Percentiles rank a stretch among this genome's conserved stretches.
phyloP scores from a whole-genome alignment of 2,888 invertebrate species.

The Himalopsyche japonica region DNA sequence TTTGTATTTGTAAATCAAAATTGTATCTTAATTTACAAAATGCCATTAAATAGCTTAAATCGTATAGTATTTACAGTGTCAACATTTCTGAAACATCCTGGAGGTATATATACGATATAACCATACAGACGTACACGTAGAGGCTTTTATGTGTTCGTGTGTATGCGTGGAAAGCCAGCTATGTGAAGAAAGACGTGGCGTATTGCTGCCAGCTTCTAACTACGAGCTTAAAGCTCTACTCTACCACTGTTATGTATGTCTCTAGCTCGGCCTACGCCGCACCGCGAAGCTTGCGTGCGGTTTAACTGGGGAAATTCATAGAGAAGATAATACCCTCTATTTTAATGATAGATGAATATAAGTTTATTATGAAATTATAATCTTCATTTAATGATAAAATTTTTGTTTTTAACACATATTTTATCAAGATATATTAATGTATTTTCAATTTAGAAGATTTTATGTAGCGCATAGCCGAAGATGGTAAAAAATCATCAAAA shows the following conservation, averaged over 20 bases:
- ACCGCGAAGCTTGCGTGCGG: neutral
- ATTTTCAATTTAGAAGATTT: no score
- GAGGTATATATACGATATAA: neutral
- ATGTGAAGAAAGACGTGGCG: neutral
- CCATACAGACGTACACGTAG: neutral
- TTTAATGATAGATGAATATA: neutral
- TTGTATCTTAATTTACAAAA: no score
- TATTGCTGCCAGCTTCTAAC: neutral
- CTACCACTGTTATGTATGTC: neutral
- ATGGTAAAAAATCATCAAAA: no score
- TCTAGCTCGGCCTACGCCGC: neutral
- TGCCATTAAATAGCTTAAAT: no score
- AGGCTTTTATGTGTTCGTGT: neutral
- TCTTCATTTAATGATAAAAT: no score
- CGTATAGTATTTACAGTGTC: neutral
- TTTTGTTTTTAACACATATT: no score
- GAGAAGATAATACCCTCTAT: neutral
- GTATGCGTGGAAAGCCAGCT: neutral
- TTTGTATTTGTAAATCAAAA: no score
- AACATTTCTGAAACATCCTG: neutral
- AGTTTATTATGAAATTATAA: neutral
- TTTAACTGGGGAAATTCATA: neutral
- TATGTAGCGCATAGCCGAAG: no score
- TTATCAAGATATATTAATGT: no score
- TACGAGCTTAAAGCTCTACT: neutral